phyloP scores from a whole-genome alignment of 2,797 vertebrate genomes.

The Myotis planiceps region DNA sequence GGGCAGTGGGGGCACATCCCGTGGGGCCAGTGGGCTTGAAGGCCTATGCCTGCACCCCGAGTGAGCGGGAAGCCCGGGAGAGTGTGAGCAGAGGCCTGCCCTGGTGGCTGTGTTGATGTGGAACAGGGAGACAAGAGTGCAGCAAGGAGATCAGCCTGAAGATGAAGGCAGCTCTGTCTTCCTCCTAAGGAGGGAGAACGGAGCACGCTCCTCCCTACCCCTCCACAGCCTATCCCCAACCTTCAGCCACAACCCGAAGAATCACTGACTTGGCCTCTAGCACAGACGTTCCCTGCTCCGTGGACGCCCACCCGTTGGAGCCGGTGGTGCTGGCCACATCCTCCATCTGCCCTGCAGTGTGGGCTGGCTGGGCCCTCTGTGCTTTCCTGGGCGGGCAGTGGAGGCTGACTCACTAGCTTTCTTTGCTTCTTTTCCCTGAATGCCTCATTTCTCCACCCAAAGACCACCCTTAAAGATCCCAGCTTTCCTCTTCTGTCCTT shows the following conservation, averaged over 20 bases:
- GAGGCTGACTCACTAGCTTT: constrained; percentile 59
- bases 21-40: background rate
- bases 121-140: background rate
- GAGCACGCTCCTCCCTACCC: background rate
- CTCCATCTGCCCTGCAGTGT: background rate
- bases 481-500: constrained; percentile 63
- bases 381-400: background rate
- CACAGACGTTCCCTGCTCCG: background rate
- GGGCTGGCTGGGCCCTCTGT: background rate
- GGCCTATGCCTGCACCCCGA: background rate
- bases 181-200: background rate
- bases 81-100: background rate
- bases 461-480: constrained; percentile 67
- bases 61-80: background rate
- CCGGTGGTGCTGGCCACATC: background rate
- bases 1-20: background rate
- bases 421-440: constrained; percentile 34
- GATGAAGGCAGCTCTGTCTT: background rate
- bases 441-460: constrained; percentile 33
- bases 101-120: too few relatives aligned
- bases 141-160: background rate
- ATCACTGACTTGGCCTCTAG: background rate
- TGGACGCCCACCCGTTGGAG: background rate
- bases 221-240: background rate
- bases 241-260: background rate